A percentile compares a stretch with the other conserved stretches of the same genome.
Evolutionary conservation across 2,797 vertebrate species (phyloP).

Genomic region (Lutra lutra): DNA sequence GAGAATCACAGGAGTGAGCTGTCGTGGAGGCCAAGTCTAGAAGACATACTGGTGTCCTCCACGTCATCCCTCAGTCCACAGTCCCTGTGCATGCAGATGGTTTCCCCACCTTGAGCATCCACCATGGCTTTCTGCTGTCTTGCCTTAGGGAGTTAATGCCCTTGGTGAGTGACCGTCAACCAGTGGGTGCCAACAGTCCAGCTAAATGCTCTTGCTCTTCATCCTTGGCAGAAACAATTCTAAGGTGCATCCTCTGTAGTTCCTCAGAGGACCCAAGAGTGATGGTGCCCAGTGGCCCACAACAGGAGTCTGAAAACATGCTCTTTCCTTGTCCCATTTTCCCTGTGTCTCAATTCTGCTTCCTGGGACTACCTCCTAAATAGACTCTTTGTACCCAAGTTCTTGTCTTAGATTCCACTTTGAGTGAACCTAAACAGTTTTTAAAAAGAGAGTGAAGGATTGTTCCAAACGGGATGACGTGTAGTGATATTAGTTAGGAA

Average conservation of each 20-base stretch:
- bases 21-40: background rate
- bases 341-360: background rate
- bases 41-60: background rate
- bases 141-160: background rate
- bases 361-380: background rate
- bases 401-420: background rate
- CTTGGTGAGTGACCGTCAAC: background rate
- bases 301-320: background rate
- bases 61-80: background rate
- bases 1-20: background rate
- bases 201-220: too few species aligned
- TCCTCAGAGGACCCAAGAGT: background rate
- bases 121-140: background rate
- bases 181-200: background rate
- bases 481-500: background rate
- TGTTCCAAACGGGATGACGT: background rate
- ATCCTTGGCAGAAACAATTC: background rate
- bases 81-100: fast-evolving
- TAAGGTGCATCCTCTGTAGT: background rate
- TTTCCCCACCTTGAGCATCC: background rate
- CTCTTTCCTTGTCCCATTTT: background rate
- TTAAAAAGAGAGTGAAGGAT: background rate
- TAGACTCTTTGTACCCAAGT: background rate
- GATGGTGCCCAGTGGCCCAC: too few species aligned
- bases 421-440: background rate